Evolutionary conservation across 2,797 vertebrate species (phyloP), one percentile per base, ranked within the genome.

Genomic region (Hemibagrus guttatus): DNA sequence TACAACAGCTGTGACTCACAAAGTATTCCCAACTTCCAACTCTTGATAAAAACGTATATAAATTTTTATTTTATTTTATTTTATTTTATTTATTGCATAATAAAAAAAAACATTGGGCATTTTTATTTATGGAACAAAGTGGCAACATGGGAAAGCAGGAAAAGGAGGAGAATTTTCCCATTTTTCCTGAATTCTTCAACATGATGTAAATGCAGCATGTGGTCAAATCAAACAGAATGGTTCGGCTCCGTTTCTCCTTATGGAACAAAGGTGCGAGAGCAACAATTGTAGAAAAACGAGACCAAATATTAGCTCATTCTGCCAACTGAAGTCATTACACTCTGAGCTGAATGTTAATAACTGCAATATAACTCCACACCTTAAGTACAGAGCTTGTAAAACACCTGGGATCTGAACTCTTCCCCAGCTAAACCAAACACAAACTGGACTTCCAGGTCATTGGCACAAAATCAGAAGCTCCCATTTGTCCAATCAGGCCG

Each of bases 351-450:
- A 59, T 31, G 17, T 26, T 59, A 86, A 71, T 35, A 35, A 12
- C 74, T 79, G 46, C 61, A 68, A 49, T 68, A 61, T 23, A 56
- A 75, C 61, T 35, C 56, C 42, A 82, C 46, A 46, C 81, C 78
- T 86, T 28, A 35, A 63, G 14, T 49, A 31, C n/a, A 81, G 14
- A 14, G 58, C 56, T 68, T 68, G 35, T 46, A 26, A 72, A 84
- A 72, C 46, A 59, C 52, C 28, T 54, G 54, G 69, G n/a, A 84
- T 85, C 42, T 86, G 59, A 83, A 86, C 79, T 52, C 39, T 80
- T 66, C 26, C 82, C 74, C 23, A 9, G 26, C 75, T 28, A 84
- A 28, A 23, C 12, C 82, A 42, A 68, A 87, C 58, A 64, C 35
- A 76, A 76, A 68, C 85, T 71, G 74, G 64, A 72, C 86, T 72